phyloP scores from a whole-genome alignment of 2,888 invertebrate genomes.

The Eurytoma californica region DNA sequence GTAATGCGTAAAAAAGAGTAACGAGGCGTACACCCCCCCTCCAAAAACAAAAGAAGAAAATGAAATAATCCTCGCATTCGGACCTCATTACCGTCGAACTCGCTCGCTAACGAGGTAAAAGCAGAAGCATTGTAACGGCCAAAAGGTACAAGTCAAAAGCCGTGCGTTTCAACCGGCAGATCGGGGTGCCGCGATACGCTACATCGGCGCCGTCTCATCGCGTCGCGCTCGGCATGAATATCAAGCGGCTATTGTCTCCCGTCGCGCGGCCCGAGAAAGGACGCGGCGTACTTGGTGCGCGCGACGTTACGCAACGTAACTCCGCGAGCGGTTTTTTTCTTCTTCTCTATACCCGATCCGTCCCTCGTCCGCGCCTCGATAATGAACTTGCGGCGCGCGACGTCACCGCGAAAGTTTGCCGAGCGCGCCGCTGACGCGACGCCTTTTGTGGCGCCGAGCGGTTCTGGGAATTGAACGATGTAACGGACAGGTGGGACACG shows the following conservation, averaged over 20 bases:
- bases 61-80: no score
- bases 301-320: neutral
- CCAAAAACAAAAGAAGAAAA: no score
- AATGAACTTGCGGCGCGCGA: constrained; percentile 29
- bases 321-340: neutral
- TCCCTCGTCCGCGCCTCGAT: constrained; percentile 28
- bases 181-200: neutral
- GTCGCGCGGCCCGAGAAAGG: constrained; percentile 1
- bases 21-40: no score
- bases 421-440: neutral
- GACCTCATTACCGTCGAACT: no score
- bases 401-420: constrained; percentile 17
- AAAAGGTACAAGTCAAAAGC: neutral
- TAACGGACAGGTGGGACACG: no score
- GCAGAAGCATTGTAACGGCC: no score
- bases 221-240: constrained; percentile 27
- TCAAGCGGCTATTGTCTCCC: constrained; percentile 28
- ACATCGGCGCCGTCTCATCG: neutral
- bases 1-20: no score
- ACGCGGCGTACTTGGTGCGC: neutral
- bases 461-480: neutral
- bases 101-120: no score
- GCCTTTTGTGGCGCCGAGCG: neutral
- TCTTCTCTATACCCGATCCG: no score
- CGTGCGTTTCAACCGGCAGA: neutral